A percentile compares a stretch with the other conserved stretches of the same genome.
These are phyloP conservation scores for Podargus strigoides DNA, from an alignment of 2,797 vertebrate species.

Conservation along the genomic window DNA sequence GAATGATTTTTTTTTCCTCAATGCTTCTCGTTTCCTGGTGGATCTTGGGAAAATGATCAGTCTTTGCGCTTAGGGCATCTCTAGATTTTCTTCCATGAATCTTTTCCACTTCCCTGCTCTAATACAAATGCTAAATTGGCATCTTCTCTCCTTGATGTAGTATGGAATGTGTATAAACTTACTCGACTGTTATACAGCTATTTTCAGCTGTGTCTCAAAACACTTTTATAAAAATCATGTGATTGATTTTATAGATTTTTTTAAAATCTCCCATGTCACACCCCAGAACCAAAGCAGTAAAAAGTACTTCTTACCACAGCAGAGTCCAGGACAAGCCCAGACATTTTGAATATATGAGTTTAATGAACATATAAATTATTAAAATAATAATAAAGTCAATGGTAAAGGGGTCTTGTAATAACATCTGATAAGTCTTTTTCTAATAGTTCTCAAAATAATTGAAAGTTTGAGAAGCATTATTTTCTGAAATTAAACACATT, in stretches of 20 bases:
- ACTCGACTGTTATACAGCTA: not conserved
- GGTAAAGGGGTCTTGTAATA: not conserved
- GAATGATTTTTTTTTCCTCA: not conserved
- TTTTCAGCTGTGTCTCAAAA: not conserved
- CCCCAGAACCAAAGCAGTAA: not conserved
- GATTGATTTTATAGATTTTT: conserved; percentile 7
- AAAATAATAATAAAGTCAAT: not conserved
- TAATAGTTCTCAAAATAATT: not conserved
- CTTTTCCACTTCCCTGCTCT: not conserved
- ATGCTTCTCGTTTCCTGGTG: not conserved
- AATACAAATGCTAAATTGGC: not conserved
- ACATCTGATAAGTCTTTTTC: not conserved
- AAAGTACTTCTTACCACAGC: not conserved
- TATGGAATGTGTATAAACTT: not conserved
- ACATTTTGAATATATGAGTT: not conserved
- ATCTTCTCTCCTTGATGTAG: not conserved
- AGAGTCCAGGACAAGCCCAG: not conserved
- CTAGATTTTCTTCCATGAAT: not conserved
- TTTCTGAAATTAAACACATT: not conserved
- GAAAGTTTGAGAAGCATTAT: not conserved
- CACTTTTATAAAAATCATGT: not conserved
- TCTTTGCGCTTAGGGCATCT: not conserved
- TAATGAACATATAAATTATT: not conserved
- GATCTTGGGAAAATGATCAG: not conserved
- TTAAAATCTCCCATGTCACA: not conserved